These are phyloP conservation scores for Crotophaga sulcirostris DNA, from an alignment of 2,113 vertebrate species.

Conservation along the genomic window DNA sequence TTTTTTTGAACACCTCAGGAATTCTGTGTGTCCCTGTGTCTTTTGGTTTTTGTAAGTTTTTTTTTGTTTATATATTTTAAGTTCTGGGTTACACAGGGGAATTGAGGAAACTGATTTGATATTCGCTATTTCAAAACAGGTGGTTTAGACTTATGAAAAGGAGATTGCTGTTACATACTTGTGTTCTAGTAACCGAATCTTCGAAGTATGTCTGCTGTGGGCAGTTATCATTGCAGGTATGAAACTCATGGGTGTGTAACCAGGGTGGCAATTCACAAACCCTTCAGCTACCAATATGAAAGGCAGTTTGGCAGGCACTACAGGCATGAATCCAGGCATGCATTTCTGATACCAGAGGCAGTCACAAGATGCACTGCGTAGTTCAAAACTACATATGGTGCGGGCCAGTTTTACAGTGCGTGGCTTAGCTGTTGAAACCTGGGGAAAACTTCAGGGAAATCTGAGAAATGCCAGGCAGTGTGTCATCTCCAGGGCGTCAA, in stretches of 20 bases:
- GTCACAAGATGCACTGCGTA: neutral
- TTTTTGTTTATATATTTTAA: slow-evolving; percentile 17
- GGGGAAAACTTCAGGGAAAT: neutral
- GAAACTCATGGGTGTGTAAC: neutral
- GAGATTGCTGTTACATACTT: neutral
- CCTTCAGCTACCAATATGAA: neutral
- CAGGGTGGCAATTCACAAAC: neutral
- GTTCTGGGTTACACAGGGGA: neutral
- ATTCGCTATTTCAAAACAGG: neutral
- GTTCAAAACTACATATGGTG: neutral
- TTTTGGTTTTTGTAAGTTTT: neutral
- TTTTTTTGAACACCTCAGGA: neutral
- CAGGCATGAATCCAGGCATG: neutral
- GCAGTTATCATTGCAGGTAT: neutral
- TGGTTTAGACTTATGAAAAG: neutral
- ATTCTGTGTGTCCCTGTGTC: neutral
- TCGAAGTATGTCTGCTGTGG: neutral
- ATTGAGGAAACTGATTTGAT: neutral
- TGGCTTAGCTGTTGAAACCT: neutral
- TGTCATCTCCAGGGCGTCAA: neutral
- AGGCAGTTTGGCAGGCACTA: neutral
- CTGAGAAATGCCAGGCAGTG: neutral
- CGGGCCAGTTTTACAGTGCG: neutral
- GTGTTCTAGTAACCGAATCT: neutral
- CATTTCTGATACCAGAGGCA: neutral